These are phyloP conservation scores for Danaus plexippus DNA, from an alignment of 1,140 invertebrate species.

Conservation along the genomic window DNA sequence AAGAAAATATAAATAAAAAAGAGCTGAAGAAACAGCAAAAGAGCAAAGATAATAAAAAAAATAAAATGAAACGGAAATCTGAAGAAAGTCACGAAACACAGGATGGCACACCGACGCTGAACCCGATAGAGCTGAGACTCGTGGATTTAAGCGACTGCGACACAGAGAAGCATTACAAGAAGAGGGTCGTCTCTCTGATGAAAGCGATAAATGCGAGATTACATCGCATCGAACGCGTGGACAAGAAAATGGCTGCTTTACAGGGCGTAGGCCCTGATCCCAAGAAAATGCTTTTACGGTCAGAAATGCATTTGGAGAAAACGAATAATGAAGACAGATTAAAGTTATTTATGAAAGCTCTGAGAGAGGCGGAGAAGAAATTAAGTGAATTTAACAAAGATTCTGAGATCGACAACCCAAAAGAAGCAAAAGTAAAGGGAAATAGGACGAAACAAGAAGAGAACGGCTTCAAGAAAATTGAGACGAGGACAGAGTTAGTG, in stretches of 20 bases:
- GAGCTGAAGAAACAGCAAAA: constrained; percentile 11
- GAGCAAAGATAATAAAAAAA: constrained; percentile 21
- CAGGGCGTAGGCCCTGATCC: constrained; percentile 41
- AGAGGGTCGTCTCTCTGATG: constrained; percentile 32
- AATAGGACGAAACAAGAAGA: constrained; percentile 26
- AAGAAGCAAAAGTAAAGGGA: constrained; percentile 14
- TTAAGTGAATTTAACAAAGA: constrained; percentile 39
- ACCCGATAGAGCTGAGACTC: constrained; percentile 20
- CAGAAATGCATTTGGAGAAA: constrained; percentile 49
- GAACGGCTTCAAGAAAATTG: constrained; percentile 13
- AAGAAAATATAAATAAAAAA: constrained; percentile 7
- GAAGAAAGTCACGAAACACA: constrained; percentile 10
- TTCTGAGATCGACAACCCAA: constrained; percentile 22
- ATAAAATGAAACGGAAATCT: constrained; percentile 4
- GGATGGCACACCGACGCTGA: constrained; percentile 11
- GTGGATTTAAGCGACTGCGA: constrained; percentile 41
- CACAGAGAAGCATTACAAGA: constrained; percentile 38
- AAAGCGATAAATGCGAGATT: constrained; percentile 38
- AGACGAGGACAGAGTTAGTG: constrained; percentile 15
- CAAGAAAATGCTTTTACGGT: constrained; percentile 49
- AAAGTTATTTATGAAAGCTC: constrained; percentile 33
- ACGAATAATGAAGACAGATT: constrained; percentile 34
- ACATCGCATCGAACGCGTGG: constrained; percentile 30
- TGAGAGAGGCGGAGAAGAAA: constrained; percentile 41
- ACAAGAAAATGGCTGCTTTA: constrained; percentile 38